Evolutionary conservation across 2,888 invertebrate genomes (phyloP).

Genomic region (Mongoloraphidia duomilia): DNA sequence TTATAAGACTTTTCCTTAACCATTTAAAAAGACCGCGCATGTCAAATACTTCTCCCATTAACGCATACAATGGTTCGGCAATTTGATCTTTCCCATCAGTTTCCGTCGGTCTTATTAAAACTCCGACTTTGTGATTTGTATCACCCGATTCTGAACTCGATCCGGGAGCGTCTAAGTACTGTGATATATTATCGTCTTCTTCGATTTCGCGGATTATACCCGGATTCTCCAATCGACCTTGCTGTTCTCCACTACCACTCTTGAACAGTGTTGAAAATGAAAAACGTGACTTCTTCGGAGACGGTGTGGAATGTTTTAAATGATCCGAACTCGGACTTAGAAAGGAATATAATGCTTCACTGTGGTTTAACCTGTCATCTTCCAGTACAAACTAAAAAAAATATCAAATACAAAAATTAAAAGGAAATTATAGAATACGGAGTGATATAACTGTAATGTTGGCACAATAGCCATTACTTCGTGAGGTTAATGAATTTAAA

Average conservation of each 20-base stretch:
- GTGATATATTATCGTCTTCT: conserved; percentile 69
- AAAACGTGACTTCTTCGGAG: conserved; percentile 76
- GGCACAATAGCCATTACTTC: no score
- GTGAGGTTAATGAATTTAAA: not conserved
- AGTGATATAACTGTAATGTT: not conserved
- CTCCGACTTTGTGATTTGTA: conserved; percentile 26
- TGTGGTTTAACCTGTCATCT: conserved; percentile 74
- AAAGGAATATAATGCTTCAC: conserved; percentile 81
- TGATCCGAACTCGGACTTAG: conserved; percentile 86
- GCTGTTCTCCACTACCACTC: conserved; percentile 28
- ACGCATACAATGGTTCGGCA: conserved; percentile 77
- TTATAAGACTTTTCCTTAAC: conserved; percentile 73
- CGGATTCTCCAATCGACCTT: conserved; percentile 13
- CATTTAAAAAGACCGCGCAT: conserved; percentile 79
- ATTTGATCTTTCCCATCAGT: conserved; percentile 67
- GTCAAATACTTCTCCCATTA: conserved; percentile 82
- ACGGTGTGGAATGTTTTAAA: conserved; percentile 59
- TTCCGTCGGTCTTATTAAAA: conserved; percentile 29
- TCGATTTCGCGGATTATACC: conserved; percentile 46
- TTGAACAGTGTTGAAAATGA: conserved; percentile 76
- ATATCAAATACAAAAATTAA: conserved; percentile 5
- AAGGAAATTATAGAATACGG: conserved; percentile 7
- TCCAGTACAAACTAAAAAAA: conserved; percentile 62
- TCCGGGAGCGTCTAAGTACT: conserved; percentile 55
- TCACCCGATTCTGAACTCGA: conserved; percentile 27